A percentile compares a stretch with the other conserved stretches of the same genome.
These are phyloP conservation scores for Anableps anableps DNA, from an alignment of 2,797 vertebrate species.

Conservation along the genomic window DNA sequence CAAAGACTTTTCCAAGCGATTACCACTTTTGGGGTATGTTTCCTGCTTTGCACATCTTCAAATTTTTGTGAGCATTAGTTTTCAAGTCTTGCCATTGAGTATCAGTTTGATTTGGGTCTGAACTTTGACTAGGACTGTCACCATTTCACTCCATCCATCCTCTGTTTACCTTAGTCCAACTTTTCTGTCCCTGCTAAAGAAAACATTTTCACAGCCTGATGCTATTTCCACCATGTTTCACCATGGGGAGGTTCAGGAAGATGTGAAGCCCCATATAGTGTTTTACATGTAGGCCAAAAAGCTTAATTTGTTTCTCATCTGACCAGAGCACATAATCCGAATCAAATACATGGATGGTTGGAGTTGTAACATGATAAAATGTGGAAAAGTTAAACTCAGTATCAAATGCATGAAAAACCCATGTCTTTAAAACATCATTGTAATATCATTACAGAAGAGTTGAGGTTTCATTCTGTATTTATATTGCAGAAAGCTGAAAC, in stretches of 20 bases:
- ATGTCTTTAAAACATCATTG: neutral
- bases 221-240: neutral
- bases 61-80: neutral
- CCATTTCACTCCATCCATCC: neutral
- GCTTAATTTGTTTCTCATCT: neutral
- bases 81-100: neutral
- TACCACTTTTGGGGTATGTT: neutral
- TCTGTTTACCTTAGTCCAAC: neutral
- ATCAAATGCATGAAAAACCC: neutral
- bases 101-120: neutral
- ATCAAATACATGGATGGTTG: neutral
- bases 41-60: neutral
- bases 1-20: neutral
- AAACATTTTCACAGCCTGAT: neutral
- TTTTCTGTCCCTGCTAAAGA: neutral
- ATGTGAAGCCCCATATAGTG: neutral
- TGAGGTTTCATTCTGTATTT: neutral
- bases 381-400: neutral
- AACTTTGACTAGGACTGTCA: neutral
- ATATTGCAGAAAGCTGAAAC: constrained; percentile 45
- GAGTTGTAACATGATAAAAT: neutral
- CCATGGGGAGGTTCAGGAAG: neutral
- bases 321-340: neutral
- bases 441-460: neutral
- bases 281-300: neutral